Percentiles rank a stretch among this genome's conserved stretches.
These are phyloP conservation scores for Carposina sasakii DNA, from an alignment of 1,140 invertebrate genomes.

Conservation along the genomic window DNA sequence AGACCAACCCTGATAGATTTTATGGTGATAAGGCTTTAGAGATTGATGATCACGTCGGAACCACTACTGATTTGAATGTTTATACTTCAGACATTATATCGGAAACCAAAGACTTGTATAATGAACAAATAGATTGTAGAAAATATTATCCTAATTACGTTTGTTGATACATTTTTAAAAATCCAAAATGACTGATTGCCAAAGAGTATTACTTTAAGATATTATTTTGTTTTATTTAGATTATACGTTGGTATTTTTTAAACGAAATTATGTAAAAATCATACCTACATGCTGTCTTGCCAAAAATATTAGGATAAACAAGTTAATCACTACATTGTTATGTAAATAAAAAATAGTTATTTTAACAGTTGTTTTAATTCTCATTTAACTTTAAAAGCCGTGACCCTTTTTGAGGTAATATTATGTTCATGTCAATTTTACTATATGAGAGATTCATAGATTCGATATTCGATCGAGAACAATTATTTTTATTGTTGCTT, in stretches of 20 bases:
- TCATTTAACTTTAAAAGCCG: too few relatives aligned
- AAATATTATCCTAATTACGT: constrained; percentile 54
- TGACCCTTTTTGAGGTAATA: too few relatives aligned
- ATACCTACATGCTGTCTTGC: constrained; percentile 22
- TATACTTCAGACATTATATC: constrained; percentile 13
- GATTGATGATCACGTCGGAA: background rate
- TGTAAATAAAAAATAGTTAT: constrained; percentile 35
- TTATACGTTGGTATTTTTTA: constrained; percentile 20
- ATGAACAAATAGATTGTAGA: constrained; percentile 42
- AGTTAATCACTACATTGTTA: constrained; percentile 20
- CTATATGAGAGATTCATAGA: too few relatives aligned
- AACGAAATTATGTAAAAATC: too few relatives aligned
- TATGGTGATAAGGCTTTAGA: constrained; percentile 15
- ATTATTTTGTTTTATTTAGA: constrained; percentile 21
- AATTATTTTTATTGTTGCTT: too few relatives aligned
- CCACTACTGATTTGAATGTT: background rate
- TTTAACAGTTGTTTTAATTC: too few relatives aligned
- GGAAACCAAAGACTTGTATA: constrained; percentile 17
- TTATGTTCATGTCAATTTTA: too few relatives aligned
- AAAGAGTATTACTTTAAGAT: constrained; percentile 53
- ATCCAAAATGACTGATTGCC: constrained; percentile 38
- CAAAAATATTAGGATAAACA: constrained; percentile 31
- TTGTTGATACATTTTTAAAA: constrained; percentile 32
- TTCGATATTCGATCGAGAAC: too few relatives aligned
- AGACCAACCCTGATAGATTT: constrained; percentile 32